These are phyloP conservation scores for Hirundichthys speculiger DNA, from an alignment of 2,113 vertebrate genomes.

Conservation along the genomic window DNA sequence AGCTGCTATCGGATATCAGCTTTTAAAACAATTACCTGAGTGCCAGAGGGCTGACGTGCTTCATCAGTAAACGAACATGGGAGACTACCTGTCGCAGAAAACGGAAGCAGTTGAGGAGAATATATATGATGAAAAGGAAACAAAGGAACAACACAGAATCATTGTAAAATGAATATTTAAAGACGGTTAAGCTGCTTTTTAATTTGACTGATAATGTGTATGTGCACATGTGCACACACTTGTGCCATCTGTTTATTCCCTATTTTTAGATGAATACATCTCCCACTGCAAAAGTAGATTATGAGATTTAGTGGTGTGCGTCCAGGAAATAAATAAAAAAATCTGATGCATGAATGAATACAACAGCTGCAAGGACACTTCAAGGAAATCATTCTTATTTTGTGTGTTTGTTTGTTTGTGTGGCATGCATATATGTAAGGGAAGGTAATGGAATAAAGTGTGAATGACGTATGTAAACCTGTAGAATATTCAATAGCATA, in stretches of 20 bases:
- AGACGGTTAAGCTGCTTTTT: conserved; percentile 71
- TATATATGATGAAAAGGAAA: not conserved
- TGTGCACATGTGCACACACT: not conserved
- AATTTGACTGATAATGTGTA: conserved; percentile 55
- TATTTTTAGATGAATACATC: conserved; percentile 52
- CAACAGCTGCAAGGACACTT: conserved; percentile 22
- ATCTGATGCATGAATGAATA: conserved; percentile 34
- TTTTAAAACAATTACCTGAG: conserved; percentile 69
- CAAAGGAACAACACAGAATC: conserved; percentile 20
- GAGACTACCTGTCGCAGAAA: conserved; percentile 51
- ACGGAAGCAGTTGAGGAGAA: conserved; percentile 7
- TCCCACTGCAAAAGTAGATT: conserved; percentile 75
- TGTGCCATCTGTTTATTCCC: conserved; percentile 29
- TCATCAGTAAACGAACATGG: conserved; percentile 62
- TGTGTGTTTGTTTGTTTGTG: not conserved
- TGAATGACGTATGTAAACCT: conserved; percentile 11
- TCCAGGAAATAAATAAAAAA: conserved; percentile 52
- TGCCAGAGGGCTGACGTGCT: conserved; percentile 52
- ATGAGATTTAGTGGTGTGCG: conserved; percentile 72
- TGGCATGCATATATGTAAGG: not conserved
- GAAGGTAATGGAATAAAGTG: not conserved
- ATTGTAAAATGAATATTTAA: conserved; percentile 70
- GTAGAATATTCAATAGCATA: not conserved
- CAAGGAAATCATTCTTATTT: conserved; percentile 28
- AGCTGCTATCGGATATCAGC: conserved; percentile 53